These are phyloP conservation scores for Bergia puertoricense DNA, from an alignment of 92 coral and sea anemone species.

Conservation along the genomic window DNA sequence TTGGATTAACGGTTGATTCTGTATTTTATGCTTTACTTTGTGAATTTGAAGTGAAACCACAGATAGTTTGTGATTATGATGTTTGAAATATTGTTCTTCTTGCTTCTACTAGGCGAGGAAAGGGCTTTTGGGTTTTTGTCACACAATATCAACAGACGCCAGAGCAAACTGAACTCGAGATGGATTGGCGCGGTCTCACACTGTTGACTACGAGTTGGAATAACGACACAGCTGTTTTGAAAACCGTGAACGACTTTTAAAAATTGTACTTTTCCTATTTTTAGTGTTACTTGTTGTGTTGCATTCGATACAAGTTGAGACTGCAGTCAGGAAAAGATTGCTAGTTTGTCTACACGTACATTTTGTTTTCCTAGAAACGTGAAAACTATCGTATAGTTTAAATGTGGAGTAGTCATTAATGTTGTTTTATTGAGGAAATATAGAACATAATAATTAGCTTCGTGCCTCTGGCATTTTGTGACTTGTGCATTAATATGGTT, in stretches of 20 bases:
- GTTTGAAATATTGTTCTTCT: background rate
- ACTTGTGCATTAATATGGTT: background rate
- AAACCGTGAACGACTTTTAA: background rate
- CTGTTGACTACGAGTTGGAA: background rate
- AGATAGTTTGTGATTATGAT: too few relatives aligned
- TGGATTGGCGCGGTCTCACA: background rate
- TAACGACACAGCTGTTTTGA: background rate
- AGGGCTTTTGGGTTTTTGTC: background rate
- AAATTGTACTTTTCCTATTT: background rate
- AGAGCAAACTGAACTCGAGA: background rate
- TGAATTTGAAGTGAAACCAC: background rate
- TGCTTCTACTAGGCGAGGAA: background rate
- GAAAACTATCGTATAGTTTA: background rate
- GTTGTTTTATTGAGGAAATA: background rate
- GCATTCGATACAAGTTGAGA: background rate
- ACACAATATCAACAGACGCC: background rate
- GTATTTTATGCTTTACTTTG: background rate
- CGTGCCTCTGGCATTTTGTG: background rate
- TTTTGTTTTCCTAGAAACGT: background rate
- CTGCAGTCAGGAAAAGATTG: background rate
- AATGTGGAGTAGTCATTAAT: background rate
- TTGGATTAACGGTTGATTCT: background rate
- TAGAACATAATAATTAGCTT: background rate
- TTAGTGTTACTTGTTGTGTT: too few relatives aligned
- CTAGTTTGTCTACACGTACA: background rate